Base-by-base conservation (phyloP, 2,113 vertebrate genomes). In the Serinus canaria region DNA sequence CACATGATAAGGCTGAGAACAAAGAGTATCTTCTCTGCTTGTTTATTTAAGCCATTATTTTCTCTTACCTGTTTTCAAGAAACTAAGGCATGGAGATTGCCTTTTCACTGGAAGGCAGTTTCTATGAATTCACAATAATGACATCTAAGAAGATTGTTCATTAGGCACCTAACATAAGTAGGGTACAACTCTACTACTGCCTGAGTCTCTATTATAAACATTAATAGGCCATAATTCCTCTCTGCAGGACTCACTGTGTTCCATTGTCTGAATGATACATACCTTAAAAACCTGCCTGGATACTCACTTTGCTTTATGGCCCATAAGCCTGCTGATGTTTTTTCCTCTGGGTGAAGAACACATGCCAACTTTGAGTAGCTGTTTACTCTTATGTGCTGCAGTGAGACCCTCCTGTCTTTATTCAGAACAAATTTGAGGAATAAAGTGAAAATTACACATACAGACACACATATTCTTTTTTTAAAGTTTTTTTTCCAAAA, bases 181-280 rank as follows among this genome's bases (percentile, higher is more conserved):
- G 35, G 39, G 31, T 59, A 59, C 50, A 76, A 87, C 82, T 96
- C 90, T 97, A 89, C 15, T 97, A 91, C 84, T 97, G 76, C 72
- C 59, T 47, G 63, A 80, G 80, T 70, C 44, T 89, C 75, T 89
- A 8, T 95, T 92, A 60, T 46, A 60, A 93, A 96, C 41, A 90
- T 77, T 77, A 92, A 47, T n/a, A 92, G 89, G 60, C 77, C 81
- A 20, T 92, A 94, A 69, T 62, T 93, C 56, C 49, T 94, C 19
- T 91, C 68, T 78, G 33, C 37, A 89, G 74, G 83, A 78, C 35
- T 79, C 30, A 21, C 56, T 76, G 8, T 86, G 67, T 93, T 95
- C 69, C 87, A 82, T 74, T 59, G 73, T 87, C 59, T 89, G 88
- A 94, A 94, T 95, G 55, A 82, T 93, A 88, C 67, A 62, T 80